Evolutionary conservation across 2,797 vertebrate genomes (phyloP), one percentile per base, ranked within the genome.

Genomic region (Salarias fasciatus): DNA sequence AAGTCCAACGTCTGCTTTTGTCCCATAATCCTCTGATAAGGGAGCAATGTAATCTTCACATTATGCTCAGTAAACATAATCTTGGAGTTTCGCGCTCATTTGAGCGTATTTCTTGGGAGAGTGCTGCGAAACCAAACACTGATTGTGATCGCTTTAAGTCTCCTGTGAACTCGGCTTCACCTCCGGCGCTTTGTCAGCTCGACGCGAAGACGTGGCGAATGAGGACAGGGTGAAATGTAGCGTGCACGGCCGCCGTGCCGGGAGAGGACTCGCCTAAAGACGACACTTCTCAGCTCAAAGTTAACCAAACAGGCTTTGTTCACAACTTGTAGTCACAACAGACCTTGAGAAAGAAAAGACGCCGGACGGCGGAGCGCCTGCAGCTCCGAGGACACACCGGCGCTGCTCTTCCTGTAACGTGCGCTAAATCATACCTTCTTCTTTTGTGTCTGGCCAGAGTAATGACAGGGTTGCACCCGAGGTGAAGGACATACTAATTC

Each of bases 401-500:
- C 69, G 48, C 71, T 72, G 67, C 70, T 48, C 68, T 89, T 86
- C 75, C 82, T 83, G 80, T 74, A 84, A 85, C 63, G 44, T 69
- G 75, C 61, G 58, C 75, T 86, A 86, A 86, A 86, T 83, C 75
- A 84, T 30, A 61, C 54, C 53, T 57, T 75, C 66, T 55, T 63
- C 60, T 69, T 60, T 53, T 30, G 35, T 50, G 64, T 63, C 72
- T 62, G 61, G 55, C 42, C 52, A 38, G 77, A 72, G 77, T 88
- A 86, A 88, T 83, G 79, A 82, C 77, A 80, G 72, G 72, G 58
- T 86, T 84, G 79, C 67, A 64, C 51, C 61, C 76, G 83, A 86
- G 84, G 81, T 90, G 83, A 91, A 89, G 85, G 89, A 85, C 84
- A 75, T 69, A 72, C 78, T 89, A 80, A 85, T 88, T 87, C 85